A percentile compares a stretch with the other conserved stretches of the same genome.
Conservation (phyloP, 2,888 invertebrate genomes). For the Ophion costatus region DNA sequence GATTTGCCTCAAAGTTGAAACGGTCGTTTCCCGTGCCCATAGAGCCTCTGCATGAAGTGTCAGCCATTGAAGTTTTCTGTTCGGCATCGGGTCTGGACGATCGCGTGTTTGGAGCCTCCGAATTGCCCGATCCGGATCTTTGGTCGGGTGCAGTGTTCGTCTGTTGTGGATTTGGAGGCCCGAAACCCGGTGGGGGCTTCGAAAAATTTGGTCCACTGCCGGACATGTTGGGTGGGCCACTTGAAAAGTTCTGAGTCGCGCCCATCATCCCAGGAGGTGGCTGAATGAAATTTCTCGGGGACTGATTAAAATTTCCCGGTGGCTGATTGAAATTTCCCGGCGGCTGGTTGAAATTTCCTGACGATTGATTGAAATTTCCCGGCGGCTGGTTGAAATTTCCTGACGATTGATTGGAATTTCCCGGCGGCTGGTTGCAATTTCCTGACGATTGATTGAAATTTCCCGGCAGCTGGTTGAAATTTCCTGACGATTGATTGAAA, state of each 20-base stretch:
- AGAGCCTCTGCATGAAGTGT: slow-evolving; percentile 29
- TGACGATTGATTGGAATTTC: slow-evolving; percentile 49
- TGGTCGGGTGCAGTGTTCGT: slow-evolving; percentile 50
- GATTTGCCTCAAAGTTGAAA: slow-evolving; percentile 51
- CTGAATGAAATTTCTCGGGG: slow-evolving; percentile 21
- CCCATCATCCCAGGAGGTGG: slow-evolving; percentile 54
- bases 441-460: slow-evolving; percentile 36
- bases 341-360: slow-evolving; percentile 36
- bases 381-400: slow-evolving; percentile 55
- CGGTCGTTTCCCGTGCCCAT: slow-evolving; percentile 45
- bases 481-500: slow-evolving; percentile 45
- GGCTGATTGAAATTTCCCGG: slow-evolving; percentile 26
- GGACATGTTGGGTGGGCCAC: slow-evolving; percentile 51
- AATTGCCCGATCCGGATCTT: slow-evolving; percentile 48
- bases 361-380: slow-evolving; percentile 41
- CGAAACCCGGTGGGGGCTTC: slow-evolving; percentile 59
- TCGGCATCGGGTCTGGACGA: slow-evolving; percentile 55
- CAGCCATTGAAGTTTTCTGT: slow-evolving; percentile 21
- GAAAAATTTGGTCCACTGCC: slow-evolving; percentile 58
- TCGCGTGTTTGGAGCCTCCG: slow-evolving; percentile 39
- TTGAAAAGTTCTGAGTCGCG: slow-evolving; percentile 44
- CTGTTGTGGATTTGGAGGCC: slow-evolving; percentile 38
- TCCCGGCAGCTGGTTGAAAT: slow-evolving; percentile 55
- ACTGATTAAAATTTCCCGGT: slow-evolving; percentile 10
- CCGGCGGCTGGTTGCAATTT: slow-evolving; percentile 42